Conservation (phyloP, 35 echinoderm and acorn worm genomes). For the Anneissia japonica region DNA sequence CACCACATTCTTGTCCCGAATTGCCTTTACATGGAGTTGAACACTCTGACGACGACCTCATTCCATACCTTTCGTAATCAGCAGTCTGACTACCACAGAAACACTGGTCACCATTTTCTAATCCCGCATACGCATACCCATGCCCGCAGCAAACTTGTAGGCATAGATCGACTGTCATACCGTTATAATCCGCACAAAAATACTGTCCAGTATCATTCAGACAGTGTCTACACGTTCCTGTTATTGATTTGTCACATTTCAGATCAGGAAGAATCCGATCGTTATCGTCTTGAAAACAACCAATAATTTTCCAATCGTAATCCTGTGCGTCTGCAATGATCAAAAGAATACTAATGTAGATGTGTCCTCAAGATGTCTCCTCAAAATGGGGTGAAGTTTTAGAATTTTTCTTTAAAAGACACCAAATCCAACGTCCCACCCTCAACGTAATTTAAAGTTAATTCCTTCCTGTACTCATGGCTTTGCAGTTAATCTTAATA, state of each 20-base stretch:
- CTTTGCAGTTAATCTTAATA: no score
- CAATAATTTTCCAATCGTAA: constrained; percentile 1
- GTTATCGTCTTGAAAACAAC: constrained; percentile 22
- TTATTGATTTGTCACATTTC: not conserved
- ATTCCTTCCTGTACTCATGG: no score
- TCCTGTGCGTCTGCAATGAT: not conserved
- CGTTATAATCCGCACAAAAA: not conserved
- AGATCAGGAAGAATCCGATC: constrained; percentile 19
- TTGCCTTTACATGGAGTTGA: not conserved
- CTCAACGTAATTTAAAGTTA: no score
- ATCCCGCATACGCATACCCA: not conserved
- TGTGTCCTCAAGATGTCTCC: no score
- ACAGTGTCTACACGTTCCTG: not conserved
- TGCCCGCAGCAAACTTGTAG: constrained; percentile 25
- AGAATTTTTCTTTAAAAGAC: no score
- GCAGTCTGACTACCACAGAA: not conserved
- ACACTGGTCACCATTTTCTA: not conserved
- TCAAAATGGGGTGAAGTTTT: no score
- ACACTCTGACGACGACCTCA: not conserved
- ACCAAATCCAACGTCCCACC: no score
- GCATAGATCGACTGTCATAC: constrained; percentile 33
- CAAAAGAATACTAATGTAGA: no score
- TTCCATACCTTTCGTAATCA: not conserved
- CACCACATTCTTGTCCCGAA: not conserved
- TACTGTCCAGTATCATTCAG: not conserved